A percentile compares a stretch with the other conserved stretches of the same genome.
Conservation (phyloP, 2,797 vertebrate species). For the Trachurus trachurus region DNA sequence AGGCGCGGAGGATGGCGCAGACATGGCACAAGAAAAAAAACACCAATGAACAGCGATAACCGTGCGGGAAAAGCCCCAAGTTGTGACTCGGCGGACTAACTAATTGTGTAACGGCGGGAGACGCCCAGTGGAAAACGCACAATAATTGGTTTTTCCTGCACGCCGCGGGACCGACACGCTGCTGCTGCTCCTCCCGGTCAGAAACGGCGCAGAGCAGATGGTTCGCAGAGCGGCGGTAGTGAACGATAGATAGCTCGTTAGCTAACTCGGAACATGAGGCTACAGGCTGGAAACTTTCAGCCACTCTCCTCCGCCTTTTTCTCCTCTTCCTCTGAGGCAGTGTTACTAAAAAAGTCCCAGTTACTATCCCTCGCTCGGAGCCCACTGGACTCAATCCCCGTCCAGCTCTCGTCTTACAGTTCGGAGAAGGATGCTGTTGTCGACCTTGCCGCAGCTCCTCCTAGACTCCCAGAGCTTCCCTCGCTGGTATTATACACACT, state of each 20-base stretch:
- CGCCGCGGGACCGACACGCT: conserved; percentile 23
- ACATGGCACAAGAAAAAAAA: conserved; percentile 71
- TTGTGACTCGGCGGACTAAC: conserved; percentile 14
- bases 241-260: conserved; percentile 45
- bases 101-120: conserved; percentile 6
- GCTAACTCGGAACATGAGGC: conserved; percentile 56
- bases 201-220: conserved; percentile 43
- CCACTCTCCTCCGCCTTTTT: conserved; percentile 21
- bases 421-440: conserved; percentile 68
- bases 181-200: conserved; percentile 7
- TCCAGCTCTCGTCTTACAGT: background rate
- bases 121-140: conserved; percentile 15
- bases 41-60: conserved; percentile 6
- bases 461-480: conserved; percentile 56
- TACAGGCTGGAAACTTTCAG: conserved; percentile 49
- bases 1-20: conserved; percentile 73
- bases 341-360: conserved; percentile 9
- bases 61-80: conserved; percentile 2
- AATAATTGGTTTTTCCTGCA: conserved; percentile 24
- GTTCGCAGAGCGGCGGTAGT: conserved; percentile 42
- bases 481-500: conserved; percentile 73
- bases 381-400: background rate
- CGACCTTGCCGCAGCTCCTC: conserved; percentile 79
- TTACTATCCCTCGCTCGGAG: background rate
- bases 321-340: conserved; percentile 22